Percentiles rank a stretch among this genome's conserved stretches.
Conservation (phyloP, 2,797 vertebrate species). For the Mionectes olivaceus region DNA sequence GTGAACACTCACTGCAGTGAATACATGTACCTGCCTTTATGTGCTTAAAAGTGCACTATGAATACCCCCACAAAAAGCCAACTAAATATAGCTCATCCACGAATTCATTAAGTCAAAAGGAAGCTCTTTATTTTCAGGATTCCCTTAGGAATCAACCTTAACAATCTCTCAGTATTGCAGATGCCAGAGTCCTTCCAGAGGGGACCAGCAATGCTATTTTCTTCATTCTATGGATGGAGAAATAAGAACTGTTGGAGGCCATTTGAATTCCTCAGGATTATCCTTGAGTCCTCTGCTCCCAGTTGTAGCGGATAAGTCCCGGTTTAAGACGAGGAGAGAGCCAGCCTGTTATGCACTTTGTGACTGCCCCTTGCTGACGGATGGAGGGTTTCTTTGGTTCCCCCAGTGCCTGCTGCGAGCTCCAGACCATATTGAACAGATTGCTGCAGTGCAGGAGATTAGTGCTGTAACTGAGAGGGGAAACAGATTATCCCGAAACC, state of each 20-base stretch:
- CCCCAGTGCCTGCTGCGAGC: neutral
- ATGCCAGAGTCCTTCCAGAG: neutral
- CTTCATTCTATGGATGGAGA: neutral
- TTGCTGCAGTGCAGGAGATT: neutral
- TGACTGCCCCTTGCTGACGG: neutral
- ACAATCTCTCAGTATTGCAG: neutral
- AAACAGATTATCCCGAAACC: constrained; percentile 20
- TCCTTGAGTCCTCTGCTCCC: neutral
- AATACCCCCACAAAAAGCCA: neutral
- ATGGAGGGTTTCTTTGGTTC: neutral
- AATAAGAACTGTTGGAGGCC: neutral
- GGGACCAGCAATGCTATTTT: neutral
- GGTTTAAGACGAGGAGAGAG: neutral
- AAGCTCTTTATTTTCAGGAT: neutral
- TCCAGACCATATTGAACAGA: neutral
- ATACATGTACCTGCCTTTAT: neutral
- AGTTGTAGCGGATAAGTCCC: neutral
- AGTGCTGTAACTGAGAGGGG: neutral
- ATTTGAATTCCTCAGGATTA: neutral
- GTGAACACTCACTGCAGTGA: neutral
- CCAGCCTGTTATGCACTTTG: neutral
- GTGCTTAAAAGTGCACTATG: neutral
- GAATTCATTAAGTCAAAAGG: neutral
- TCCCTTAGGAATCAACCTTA: neutral
- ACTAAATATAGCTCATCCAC: neutral